Conservation (phyloP, 1,140 invertebrate species). For the Rhagoletis pomonella region DNA sequence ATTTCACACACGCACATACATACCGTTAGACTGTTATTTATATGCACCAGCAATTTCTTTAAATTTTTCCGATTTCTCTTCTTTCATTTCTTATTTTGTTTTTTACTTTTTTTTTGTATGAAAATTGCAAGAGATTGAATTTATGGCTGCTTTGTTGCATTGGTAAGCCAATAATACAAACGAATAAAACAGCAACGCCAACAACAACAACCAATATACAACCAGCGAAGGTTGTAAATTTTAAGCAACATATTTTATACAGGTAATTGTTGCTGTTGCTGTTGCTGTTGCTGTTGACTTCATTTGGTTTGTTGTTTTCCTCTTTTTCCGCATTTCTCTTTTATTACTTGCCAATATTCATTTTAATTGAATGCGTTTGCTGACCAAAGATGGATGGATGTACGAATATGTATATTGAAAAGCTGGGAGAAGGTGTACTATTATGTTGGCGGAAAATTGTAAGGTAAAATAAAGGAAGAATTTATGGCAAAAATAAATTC, state of each 20-base stretch:
- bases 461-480: too few relatives aligned
- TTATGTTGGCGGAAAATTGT: too few relatives aligned
- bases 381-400: background rate
- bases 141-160: background rate
- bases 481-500: too few relatives aligned
- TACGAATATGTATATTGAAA: background rate
- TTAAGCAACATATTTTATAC: background rate
- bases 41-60: background rate
- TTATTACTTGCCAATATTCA: constrained; percentile 38
- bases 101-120: background rate
- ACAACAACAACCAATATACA: background rate
- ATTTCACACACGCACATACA: too few relatives aligned
- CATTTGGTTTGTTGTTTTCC: background rate
- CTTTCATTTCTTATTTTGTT: background rate
- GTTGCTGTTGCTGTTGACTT: too few relatives aligned
- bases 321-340: background rate
- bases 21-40: background rate
- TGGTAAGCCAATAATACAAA: background rate
- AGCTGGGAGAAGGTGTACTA: too few relatives aligned
- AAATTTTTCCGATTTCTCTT: background rate
- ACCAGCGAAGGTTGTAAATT: background rate
- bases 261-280: background rate
- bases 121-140: background rate
- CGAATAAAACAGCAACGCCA: background rate
- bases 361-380: constrained; percentile 31